phyloP scores from a whole-genome alignment of 2,888 invertebrate genomes.

The Chloromyia formosa region DNA sequence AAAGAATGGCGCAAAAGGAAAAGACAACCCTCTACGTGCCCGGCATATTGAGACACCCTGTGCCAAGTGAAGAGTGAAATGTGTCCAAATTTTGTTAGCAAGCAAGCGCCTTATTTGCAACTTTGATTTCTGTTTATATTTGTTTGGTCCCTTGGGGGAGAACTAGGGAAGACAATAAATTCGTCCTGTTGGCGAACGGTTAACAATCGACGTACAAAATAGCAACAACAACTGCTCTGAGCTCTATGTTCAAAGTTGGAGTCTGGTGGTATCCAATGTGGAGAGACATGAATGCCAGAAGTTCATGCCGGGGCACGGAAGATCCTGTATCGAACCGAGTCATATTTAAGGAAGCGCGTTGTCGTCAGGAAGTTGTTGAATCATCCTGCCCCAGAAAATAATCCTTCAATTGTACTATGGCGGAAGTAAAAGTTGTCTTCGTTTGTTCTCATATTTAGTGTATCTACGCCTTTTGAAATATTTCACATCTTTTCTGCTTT shows the following conservation, averaged over 20 bases:
- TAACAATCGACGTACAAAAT: slow-evolving; percentile 9
- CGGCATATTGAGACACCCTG: slow-evolving; percentile 41
- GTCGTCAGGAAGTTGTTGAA: slow-evolving; percentile 26
- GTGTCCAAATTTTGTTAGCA: slow-evolving; percentile 54
- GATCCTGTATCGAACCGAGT: not conserved
- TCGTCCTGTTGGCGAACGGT: not conserved
- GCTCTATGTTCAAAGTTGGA: not conserved
- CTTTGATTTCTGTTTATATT: slow-evolving; percentile 63
- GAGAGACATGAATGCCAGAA: not conserved
- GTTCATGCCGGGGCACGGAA: not conserved
- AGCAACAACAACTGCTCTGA: slow-evolving; percentile 2
- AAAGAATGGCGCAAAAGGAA: slow-evolving; percentile 35
- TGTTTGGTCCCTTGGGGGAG: slow-evolving; percentile 54
- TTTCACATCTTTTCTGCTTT: slow-evolving; percentile 16
- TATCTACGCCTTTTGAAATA: slow-evolving; percentile 31
- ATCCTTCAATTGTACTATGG: slow-evolving; percentile 41
- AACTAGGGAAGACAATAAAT: slow-evolving; percentile 39
- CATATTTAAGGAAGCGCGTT: slow-evolving; percentile 16
- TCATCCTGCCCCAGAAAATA: slow-evolving; percentile 29
- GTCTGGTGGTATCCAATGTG: too few relatives aligned
- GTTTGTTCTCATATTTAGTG: slow-evolving; percentile 23
- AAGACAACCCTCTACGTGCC: slow-evolving; percentile 39
- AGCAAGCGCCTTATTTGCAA: slow-evolving; percentile 57
- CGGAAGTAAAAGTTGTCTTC: slow-evolving; percentile 43
- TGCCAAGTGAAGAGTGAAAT: slow-evolving; percentile 54